These are phyloP conservation scores for Philhelius pedissequus DNA, from an alignment of 2,888 invertebrate species.

Conservation along the genomic window DNA sequence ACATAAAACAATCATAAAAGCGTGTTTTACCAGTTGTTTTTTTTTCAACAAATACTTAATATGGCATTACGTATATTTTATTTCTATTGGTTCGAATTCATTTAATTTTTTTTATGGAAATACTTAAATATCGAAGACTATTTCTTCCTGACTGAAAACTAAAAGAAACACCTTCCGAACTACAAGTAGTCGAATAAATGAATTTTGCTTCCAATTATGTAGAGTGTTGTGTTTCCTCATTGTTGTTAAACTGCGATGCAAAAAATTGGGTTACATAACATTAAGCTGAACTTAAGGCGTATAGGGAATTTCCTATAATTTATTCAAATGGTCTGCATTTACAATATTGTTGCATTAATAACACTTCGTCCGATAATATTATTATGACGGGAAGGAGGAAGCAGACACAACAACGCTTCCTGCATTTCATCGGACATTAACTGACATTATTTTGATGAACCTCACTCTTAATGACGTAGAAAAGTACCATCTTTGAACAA, in stretches of 20 bases:
- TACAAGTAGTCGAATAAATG: neutral
- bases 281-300: neutral
- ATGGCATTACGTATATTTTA: too few species aligned
- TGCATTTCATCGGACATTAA: constrained; percentile 18
- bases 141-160: neutral
- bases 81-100: too few species aligned
- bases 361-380: neutral
- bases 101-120: neutral
- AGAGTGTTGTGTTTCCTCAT: constrained; percentile 29
- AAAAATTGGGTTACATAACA: constrained; percentile 10
- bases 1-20: too few species aligned
- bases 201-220: neutral
- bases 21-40: too few species aligned
- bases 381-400: constrained; percentile 22
- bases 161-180: neutral
- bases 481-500: neutral
- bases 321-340: constrained; percentile 5
- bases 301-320: constrained; percentile 23
- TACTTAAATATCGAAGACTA: neutral
- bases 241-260: neutral
- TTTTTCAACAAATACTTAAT: too few species aligned
- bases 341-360: neutral
- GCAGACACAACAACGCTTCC: constrained; percentile 21
- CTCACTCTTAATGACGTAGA: constrained; percentile 14
- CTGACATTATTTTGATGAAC: neutral